Evolutionary conservation across 2,888 invertebrate genomes (phyloP).

Genomic region (Neoitamus cyanurus): DNA sequence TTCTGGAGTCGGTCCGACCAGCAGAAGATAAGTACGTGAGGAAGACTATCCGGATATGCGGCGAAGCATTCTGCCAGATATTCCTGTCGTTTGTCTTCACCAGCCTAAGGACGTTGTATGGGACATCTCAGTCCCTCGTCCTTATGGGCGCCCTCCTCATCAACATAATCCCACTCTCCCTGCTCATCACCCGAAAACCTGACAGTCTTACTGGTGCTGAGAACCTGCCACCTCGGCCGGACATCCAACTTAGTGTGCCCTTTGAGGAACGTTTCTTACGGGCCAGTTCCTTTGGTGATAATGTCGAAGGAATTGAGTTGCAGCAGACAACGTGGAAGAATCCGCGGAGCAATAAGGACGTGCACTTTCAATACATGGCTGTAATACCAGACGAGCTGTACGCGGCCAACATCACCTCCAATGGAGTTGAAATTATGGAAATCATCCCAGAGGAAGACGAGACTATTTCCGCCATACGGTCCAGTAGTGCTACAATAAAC

Average conservation of each 20-base stretch:
- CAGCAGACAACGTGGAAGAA: slow-evolving; percentile 61
- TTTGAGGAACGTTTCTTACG: slow-evolving; percentile 57
- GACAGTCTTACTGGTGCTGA: slow-evolving; percentile 55
- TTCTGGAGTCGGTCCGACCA: slow-evolving; percentile 65
- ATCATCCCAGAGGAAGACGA: slow-evolving; percentile 66
- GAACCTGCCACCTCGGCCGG: background rate
- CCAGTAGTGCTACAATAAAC: slow-evolving; percentile 63
- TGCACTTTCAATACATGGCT: slow-evolving; percentile 61
- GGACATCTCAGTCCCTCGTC: slow-evolving; percentile 63
- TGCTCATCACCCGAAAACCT: slow-evolving; percentile 63
- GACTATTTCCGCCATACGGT: slow-evolving; percentile 62
- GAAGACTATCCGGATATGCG: slow-evolving; percentile 64
- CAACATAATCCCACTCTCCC: slow-evolving; percentile 63
- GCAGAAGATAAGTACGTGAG: slow-evolving; percentile 65
- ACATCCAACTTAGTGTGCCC: slow-evolving; percentile 49
- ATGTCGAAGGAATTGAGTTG: slow-evolving; percentile 63
- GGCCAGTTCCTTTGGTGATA: slow-evolving; percentile 54
- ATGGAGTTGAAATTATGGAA: slow-evolving; percentile 66
- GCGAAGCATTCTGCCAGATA: slow-evolving; percentile 65
- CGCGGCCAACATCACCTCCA: slow-evolving; percentile 63
- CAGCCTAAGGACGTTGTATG: slow-evolving; percentile 64
- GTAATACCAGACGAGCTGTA: slow-evolving; percentile 53
- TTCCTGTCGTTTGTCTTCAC: slow-evolving; percentile 65
- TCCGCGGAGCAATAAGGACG: slow-evolving; percentile 59
- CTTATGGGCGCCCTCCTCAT: slow-evolving; percentile 64